Evolutionary conservation across 2,888 invertebrate genomes (phyloP).

Genomic region (Ctenicera cuprea): DNA sequence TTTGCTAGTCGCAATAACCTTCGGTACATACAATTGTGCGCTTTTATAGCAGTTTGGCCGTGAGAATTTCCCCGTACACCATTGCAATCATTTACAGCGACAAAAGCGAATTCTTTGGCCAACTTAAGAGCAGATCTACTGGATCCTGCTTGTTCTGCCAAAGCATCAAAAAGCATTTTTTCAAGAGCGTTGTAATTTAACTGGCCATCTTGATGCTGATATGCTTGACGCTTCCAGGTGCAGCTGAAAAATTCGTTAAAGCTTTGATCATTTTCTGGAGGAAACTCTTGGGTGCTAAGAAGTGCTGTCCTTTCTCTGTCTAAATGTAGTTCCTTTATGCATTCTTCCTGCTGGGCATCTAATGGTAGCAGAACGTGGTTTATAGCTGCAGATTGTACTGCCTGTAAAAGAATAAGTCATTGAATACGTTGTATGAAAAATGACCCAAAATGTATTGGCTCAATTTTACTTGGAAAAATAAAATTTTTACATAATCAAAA

Average conservation of each 20-base stretch:
- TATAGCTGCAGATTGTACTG: not conserved
- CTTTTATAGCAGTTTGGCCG: conserved; percentile 31
- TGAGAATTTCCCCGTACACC: conserved; percentile 26
- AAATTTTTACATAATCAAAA: not conserved
- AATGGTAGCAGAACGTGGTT: conserved; percentile 7
- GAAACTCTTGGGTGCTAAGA: conserved; percentile 19
- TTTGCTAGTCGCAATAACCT: conserved; percentile 5
- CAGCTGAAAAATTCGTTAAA: conserved; percentile 37
- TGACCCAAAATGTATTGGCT: not conserved
- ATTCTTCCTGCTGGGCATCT: conserved; percentile 34
- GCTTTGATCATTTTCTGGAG: conserved; percentile 19
- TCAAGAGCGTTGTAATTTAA: conserved; percentile 25
- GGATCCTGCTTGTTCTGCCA: not conserved
- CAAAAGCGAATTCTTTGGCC: not conserved
- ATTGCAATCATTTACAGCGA: not conserved
- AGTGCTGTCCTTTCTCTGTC: conserved; percentile 19
- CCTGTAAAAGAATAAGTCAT: not conserved
- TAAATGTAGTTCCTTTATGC: conserved; percentile 26
- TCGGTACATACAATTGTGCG: conserved; percentile 42
- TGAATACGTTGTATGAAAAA: not conserved
- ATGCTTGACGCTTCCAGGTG: conserved; percentile 34
- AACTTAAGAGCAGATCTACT: conserved; percentile 2
- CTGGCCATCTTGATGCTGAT: not conserved
- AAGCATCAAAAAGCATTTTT: not conserved
- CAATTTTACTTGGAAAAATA: not conserved